Evolutionary conservation across 2,797 vertebrate species (phyloP), one percentile per base, ranked within the genome.

Genomic region (Muraenolepis orangiensis): DNA sequence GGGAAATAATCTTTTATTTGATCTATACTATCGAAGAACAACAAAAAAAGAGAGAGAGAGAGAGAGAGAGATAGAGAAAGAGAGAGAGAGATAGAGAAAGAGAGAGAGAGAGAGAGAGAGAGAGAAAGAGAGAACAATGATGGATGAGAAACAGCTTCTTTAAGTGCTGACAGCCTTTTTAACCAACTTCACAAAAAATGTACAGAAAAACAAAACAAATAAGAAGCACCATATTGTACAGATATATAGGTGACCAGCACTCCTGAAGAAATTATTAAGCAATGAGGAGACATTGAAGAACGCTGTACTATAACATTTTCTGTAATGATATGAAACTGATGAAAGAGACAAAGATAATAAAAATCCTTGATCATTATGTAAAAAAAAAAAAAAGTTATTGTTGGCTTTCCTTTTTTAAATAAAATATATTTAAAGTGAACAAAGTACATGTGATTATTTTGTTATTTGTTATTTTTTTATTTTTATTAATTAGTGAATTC

Each of bases 131-230:
- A 71, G 76, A 51, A 73, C 88, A 84, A 42, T 57, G 51, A 57
- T 8, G 51, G 51, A 57, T 57, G 8, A 91, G 92, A 94, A 95
- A 95, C 95, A 95, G 97, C 96, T 98, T 98, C 94, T 97, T 98
- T 98, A 96, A 98, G 96, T 98, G 97, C 98, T 99, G 98, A 98
- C 95, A 97, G 97, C 97, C 98, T 99, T 99, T 99, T 99, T 98
- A 99, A 98, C 94, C 95, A 95, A 98, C 95, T 96, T 97, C 97
- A 94, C 92, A 94, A 92, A 93, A 92, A 96, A 96, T 98, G 97
- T 98, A 99, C 97, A 99, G 96, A 97, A 83, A 90, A 92, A 91
- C 91, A 87, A 42, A 31, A 92, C 36, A 38, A 42, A 68, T 69
- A 68, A 82, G 69, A 82, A 90, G 91, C 96, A 95, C 95, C 95